Evolutionary conservation across 2,888 invertebrate genomes (phyloP), one percentile per base, ranked within the genome.

Genomic region (Scaptomyza polygonia): DNA sequence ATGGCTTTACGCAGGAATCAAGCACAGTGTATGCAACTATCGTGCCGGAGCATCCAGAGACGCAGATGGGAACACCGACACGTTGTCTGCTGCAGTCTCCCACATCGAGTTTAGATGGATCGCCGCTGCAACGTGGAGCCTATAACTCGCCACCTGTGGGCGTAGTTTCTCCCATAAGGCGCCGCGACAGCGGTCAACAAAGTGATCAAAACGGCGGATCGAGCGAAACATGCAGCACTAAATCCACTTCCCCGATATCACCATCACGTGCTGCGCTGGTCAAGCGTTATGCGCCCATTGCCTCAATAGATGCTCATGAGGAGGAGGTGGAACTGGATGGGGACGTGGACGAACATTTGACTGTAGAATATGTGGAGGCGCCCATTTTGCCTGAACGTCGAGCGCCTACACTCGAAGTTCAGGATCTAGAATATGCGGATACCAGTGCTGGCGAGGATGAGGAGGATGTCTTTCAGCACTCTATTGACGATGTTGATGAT

Each of bases 381-480:
- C 88, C 86, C 0, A 53, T 65, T 12, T 40, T 83, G 9, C 88
- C 88, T 1, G 86, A 76, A 25, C 76, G 88, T 1, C 67, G 86
- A 16, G 55, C 61, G 2, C 65, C 73, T 0, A 93, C 93, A 51
- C 86, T 93, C 61, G 93, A 93, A 84, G 88, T 93, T 74, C 93
- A 93, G 74, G 93, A 93, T 80, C 92, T 93, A 39, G 93, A 94
- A 77, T 93, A 92, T 89, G 93, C 93, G 9, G 94, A 94, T 79
- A 93, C 93, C 16, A 93, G 93, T 73, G 93, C 93, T 66, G 92
- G 92, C 53, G 93, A 93, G 69, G 92, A 92, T 55, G 92, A 89
- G 84, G 92, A 88, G 88, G 92, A 83, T 65, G 87, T 88, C 92
- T 78, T 93, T 89, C 89, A 93, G 92, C 59, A 93, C 18, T 42